Evolutionary conservation across 2,888 invertebrate genomes (phyloP).

Genomic region (Chouioia cunea): DNA sequence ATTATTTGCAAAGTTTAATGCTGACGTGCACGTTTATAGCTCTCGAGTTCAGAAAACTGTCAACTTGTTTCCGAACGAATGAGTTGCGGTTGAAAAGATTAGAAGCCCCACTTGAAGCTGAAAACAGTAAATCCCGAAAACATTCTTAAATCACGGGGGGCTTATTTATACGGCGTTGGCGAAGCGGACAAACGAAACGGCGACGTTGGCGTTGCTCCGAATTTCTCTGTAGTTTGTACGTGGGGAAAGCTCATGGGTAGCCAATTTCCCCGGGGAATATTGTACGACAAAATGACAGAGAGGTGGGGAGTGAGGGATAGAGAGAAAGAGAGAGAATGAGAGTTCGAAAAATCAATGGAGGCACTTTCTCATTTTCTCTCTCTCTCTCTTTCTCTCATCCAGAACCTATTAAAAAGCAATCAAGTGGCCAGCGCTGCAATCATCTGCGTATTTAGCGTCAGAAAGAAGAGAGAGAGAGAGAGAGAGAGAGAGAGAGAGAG

Average conservation of each 20-base stretch:
- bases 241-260: conserved; percentile 29
- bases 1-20: no score
- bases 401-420: background rate
- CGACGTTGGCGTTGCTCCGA: background rate
- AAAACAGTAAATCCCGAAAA: conserved; percentile 12
- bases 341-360: conserved; percentile 8
- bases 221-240: conserved; percentile 16
- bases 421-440: no score
- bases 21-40: no score
- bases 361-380: conserved; percentile 34
- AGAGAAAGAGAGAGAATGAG: background rate
- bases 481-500: no score
- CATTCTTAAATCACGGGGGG: conserved; percentile 28
- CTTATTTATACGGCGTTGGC: conserved; percentile 14
- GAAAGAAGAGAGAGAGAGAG: background rate
- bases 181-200: background rate
- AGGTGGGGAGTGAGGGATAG: no score
- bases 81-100: no score
- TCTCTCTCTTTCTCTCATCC: background rate
- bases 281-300: background rate
- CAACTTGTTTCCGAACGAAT: no score
- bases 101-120: background rate
- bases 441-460: background rate
- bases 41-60: no score
- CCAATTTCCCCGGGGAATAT: conserved; percentile 40